Percentiles rank a stretch among this genome's conserved stretches.
phyloP scores from a whole-genome alignment of 2,888 invertebrate species.

The Nemotelus pantherinus region DNA sequence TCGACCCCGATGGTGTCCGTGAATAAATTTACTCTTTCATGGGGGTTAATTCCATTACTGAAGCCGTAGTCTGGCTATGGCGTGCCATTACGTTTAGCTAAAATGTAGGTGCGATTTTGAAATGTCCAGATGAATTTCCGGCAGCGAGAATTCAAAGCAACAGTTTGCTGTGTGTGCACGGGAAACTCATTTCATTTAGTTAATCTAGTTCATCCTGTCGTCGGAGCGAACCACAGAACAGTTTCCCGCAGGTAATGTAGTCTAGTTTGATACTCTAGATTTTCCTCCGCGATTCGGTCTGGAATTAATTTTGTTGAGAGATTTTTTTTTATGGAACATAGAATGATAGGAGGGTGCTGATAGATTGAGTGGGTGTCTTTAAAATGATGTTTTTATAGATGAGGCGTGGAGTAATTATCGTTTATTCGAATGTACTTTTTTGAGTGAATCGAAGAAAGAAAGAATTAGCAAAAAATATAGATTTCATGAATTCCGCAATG shows the following conservation, averaged over 20 bases:
- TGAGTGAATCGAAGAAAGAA: too few relatives aligned
- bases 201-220: constrained; percentile 24
- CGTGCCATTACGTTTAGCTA: too few relatives aligned
- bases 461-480: too few relatives aligned
- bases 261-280: too few relatives aligned
- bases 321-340: not conserved
- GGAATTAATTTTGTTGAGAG: constrained; percentile 28
- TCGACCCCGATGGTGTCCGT: not conserved
- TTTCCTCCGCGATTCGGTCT: not conserved
- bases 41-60: constrained; percentile 8
- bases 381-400: too few relatives aligned
- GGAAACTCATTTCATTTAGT: constrained; percentile 20
- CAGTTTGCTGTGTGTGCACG: not conserved
- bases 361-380: too few relatives aligned
- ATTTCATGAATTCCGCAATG: too few relatives aligned
- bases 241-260: not conserved
- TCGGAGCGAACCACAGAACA: not conserved
- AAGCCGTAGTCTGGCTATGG: too few relatives aligned
- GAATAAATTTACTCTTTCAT: constrained; percentile 10
- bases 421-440: too few relatives aligned
- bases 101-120: too few relatives aligned
- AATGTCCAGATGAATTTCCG: constrained; percentile 5
- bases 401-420: too few relatives aligned
- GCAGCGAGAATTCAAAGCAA: not conserved
- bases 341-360: too few relatives aligned